Conservation (phyloP, 2,888 invertebrate species). For the Nymphalis urticae region DNA sequence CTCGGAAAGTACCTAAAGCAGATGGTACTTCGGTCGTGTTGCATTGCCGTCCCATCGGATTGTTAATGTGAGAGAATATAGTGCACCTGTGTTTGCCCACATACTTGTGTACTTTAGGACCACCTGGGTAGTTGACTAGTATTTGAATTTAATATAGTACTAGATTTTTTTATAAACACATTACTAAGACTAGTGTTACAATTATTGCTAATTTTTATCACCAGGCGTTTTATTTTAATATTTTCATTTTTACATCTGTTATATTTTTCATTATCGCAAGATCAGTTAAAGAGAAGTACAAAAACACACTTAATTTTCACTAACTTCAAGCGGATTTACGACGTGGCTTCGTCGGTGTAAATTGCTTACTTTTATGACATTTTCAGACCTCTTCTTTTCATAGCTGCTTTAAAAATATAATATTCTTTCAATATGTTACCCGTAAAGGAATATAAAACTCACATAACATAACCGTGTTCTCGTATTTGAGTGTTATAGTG, state of each 20-base stretch:
- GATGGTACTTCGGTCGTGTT: too few relatives aligned
- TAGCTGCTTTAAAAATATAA: slow-evolving; percentile 39
- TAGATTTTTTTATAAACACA: too few relatives aligned
- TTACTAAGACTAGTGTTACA: background rate
- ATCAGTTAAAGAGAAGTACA: slow-evolving; percentile 44
- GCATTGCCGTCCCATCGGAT: too few relatives aligned
- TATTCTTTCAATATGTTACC: slow-evolving; percentile 34
- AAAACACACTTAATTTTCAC: slow-evolving; percentile 65
- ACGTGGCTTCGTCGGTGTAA: slow-evolving; percentile 59
- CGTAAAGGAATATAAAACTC: slow-evolving; percentile 25
- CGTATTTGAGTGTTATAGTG: slow-evolving; percentile 3
- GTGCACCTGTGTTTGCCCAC: too few relatives aligned
- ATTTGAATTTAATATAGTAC: too few relatives aligned
- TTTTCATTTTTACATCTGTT: background rate
- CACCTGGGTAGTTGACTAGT: too few relatives aligned
- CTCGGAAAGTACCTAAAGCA: too few relatives aligned
- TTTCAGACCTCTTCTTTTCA: slow-evolving; percentile 48
- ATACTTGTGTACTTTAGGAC: too few relatives aligned
- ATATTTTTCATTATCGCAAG: slow-evolving; percentile 24
- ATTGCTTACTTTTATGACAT: slow-evolving; percentile 65
- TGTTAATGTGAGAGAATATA: too few relatives aligned
- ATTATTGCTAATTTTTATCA: background rate
- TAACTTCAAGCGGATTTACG: slow-evolving; percentile 63
- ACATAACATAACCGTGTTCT: slow-evolving; percentile 9
- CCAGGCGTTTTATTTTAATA: background rate